These are phyloP conservation scores for Halcyon smyrnensis DNA, from an alignment of 2,797 vertebrate species.

Conservation along the genomic window DNA sequence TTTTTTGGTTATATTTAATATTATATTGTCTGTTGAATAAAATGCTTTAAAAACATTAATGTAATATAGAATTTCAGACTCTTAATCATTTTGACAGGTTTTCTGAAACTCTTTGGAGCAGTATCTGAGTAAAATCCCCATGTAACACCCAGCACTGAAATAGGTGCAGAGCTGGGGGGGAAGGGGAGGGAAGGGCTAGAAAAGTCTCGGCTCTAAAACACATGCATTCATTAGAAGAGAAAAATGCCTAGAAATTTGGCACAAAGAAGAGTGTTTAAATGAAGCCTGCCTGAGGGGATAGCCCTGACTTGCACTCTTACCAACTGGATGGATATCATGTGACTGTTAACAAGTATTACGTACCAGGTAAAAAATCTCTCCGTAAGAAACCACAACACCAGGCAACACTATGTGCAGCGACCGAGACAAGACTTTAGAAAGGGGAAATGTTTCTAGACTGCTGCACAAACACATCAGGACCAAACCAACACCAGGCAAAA, in stretches of 20 bases:
- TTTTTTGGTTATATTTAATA: slow-evolving; percentile 43
- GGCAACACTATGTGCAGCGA: neutral
- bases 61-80: slow-evolving; percentile 68
- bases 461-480: neutral
- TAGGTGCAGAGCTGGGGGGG: neutral
- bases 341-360: slow-evolving; percentile 35
- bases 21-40: slow-evolving; percentile 64
- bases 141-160: neutral
- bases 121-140: neutral
- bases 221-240: slow-evolving; percentile 50
- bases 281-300: slow-evolving; percentile 57
- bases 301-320: slow-evolving; percentile 55
- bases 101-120: slow-evolving; percentile 58
- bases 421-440: neutral
- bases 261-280: slow-evolving; percentile 38
- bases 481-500: neutral
- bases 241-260: slow-evolving; percentile 60
- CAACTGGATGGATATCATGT: slow-evolving; percentile 41
- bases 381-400: neutral
- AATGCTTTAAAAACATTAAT: slow-evolving; percentile 64
- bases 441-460: neutral
- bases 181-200: neutral
- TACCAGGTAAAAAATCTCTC: slow-evolving; percentile 29
- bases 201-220: slow-evolving; percentile 36
- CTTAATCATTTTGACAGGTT: slow-evolving; percentile 72